phyloP scores from a whole-genome alignment of 1,140 invertebrate species.

The Mesaphorura yosii region DNA sequence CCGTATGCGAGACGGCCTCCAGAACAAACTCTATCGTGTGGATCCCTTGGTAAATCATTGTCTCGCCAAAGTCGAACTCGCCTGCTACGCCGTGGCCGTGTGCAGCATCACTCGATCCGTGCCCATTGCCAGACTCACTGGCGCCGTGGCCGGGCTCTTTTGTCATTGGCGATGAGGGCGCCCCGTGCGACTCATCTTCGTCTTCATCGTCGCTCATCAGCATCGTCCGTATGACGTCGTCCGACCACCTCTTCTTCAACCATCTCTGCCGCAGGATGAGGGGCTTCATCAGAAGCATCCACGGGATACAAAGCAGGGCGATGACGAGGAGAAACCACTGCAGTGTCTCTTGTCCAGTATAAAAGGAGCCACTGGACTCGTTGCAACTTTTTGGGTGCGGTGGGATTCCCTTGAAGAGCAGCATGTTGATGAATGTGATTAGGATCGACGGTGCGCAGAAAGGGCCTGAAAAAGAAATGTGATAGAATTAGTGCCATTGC shows the following conservation, averaged over 20 bases:
- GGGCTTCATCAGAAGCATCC: slow-evolving; percentile 87
- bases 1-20: slow-evolving; percentile 89
- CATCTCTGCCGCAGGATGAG: slow-evolving; percentile 40
- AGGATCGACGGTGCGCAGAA: slow-evolving; percentile 76
- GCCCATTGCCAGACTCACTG: neutral
- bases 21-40: slow-evolving; percentile 96
- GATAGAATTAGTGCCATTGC: no score
- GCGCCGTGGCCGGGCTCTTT: neutral
- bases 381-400: slow-evolving; percentile 35
- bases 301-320: slow-evolving; percentile 72
- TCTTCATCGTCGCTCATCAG: neutral
- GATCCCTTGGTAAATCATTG: slow-evolving; percentile 84
- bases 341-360: slow-evolving; percentile 55
- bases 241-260: slow-evolving; percentile 34
- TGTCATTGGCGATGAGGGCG: neutral
- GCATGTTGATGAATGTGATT: slow-evolving; percentile 91
- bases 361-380: slow-evolving; percentile 53
- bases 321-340: slow-evolving; percentile 61
- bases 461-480: no score
- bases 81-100: slow-evolving; percentile 23
- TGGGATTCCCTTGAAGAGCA: slow-evolving; percentile 68
- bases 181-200: neutral
- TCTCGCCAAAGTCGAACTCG: slow-evolving; percentile 53
- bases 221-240: neutral
- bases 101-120: slow-evolving; percentile 5